Conservation (phyloP, 2,113 vertebrate species). For the Datnioides undecimradiatus region DNA sequence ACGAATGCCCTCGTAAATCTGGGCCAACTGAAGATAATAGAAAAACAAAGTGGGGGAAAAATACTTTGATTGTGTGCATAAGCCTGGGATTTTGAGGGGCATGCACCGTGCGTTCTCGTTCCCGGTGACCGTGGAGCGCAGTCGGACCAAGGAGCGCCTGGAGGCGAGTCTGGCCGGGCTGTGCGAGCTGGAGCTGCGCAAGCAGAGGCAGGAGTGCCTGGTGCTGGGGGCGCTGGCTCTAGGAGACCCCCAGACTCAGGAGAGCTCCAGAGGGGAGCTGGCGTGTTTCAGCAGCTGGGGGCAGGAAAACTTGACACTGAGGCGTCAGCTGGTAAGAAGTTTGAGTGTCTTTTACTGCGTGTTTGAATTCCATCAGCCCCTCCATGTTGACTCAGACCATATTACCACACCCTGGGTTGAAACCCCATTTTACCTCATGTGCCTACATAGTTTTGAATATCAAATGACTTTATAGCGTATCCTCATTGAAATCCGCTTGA, state of each 20-base stretch:
- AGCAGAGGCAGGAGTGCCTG: slow-evolving; percentile 84
- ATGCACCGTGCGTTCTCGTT: slow-evolving; percentile 83
- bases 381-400: background rate
- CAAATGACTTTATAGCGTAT: background rate
- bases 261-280: slow-evolving; percentile 65
- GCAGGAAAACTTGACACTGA: slow-evolving; percentile 82
- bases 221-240: slow-evolving; percentile 83
- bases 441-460: slow-evolving; percentile 14
- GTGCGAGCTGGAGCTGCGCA: slow-evolving; percentile 84
- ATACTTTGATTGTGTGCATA: background rate
- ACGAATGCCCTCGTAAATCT: slow-evolving; percentile 43
- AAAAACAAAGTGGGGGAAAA: background rate
- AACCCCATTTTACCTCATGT: slow-evolving; percentile 2
- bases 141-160: slow-evolving; percentile 83
- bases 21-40: background rate
- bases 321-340: slow-evolving; percentile 85
- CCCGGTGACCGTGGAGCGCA: slow-evolving; percentile 81
- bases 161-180: slow-evolving; percentile 83
- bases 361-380: slow-evolving; percentile 23
- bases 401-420: slow-evolving; percentile 19
- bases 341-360: slow-evolving; percentile 24
- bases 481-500: slow-evolving; percentile 49
- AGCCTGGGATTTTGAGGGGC: slow-evolving; percentile 11
- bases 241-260: slow-evolving; percentile 63
- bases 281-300: slow-evolving; percentile 79